A percentile compares a stretch with the other conserved stretches of the same genome.
phyloP scores from a whole-genome alignment of 1,140 invertebrate genomes.

The Druon quercuslanigerum region DNA sequence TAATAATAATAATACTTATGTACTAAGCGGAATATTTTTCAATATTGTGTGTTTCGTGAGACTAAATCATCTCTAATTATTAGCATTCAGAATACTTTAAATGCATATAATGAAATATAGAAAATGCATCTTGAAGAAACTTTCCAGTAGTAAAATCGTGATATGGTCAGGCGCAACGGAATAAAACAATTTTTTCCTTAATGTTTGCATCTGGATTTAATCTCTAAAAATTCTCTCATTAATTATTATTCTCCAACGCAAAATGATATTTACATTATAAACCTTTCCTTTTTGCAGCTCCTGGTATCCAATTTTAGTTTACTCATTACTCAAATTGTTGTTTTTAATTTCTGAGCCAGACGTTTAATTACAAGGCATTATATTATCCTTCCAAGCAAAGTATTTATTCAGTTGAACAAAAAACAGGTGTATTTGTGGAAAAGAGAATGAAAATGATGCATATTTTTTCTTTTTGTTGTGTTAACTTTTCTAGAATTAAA shows the following conservation, averaged over 20 bases:
- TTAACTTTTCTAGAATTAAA: no score
- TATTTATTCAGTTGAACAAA: no score
- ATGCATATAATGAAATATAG: no score
- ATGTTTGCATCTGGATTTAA: not conserved
- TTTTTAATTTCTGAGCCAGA: not conserved
- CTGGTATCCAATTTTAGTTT: not conserved
- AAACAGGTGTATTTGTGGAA: no score
- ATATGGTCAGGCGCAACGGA: not conserved
- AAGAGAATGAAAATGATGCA: no score
- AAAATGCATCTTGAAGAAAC: not conserved
- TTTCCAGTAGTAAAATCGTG: slow-evolving; percentile 8
- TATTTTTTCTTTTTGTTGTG: no score
- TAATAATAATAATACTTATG: no score
- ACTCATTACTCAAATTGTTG: not conserved
- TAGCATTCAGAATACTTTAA: no score
- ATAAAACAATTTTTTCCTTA: not conserved
- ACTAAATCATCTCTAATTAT: no score
- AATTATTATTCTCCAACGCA: not conserved
- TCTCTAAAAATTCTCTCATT: not conserved
- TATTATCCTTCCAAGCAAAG: no score
- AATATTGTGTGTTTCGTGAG: no score
- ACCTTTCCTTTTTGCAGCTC: not conserved
- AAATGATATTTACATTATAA: not conserved
- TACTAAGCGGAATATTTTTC: no score
- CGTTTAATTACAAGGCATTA: not conserved